Conservation (phyloP, 2,888 invertebrate genomes). For the Eristalis tenax region DNA sequence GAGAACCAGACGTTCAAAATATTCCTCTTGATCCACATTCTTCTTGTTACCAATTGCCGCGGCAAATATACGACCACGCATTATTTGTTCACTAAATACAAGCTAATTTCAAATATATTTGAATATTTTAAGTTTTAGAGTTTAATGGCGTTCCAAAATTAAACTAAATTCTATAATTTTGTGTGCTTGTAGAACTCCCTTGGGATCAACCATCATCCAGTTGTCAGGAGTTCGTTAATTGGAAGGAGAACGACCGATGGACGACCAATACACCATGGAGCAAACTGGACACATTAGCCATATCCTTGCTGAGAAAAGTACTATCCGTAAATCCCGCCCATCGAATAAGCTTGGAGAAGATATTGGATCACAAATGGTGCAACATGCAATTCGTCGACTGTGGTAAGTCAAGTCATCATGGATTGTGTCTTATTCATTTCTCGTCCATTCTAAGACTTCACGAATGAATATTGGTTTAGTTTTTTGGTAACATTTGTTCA, state of each 20-base stretch:
- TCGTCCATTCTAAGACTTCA: neutral
- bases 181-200: constrained; percentile 88
- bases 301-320: constrained; percentile 89
- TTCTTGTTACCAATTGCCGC: neutral
- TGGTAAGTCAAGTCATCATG: constrained; percentile 78
- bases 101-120: neutral
- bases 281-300: constrained; percentile 88
- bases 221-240: constrained; percentile 88
- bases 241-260: constrained; percentile 87
- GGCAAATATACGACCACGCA: neutral
- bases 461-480: neutral
- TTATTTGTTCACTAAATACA: neutral
- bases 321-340: constrained; percentile 86
- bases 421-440: neutral
- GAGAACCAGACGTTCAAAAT: no score
- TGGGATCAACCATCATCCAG: constrained; percentile 92
- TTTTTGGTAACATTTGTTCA: constrained; percentile 82
- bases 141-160: neutral
- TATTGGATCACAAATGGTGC: constrained; percentile 90
- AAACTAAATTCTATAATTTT: neutral
- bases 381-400: constrained; percentile 80
- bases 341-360: constrained; percentile 86
- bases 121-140: no score
- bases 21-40: no score
- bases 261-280: constrained; percentile 89